phyloP scores from a whole-genome alignment of 2,113 vertebrate genomes.

The Triplophysa tibetana region DNA sequence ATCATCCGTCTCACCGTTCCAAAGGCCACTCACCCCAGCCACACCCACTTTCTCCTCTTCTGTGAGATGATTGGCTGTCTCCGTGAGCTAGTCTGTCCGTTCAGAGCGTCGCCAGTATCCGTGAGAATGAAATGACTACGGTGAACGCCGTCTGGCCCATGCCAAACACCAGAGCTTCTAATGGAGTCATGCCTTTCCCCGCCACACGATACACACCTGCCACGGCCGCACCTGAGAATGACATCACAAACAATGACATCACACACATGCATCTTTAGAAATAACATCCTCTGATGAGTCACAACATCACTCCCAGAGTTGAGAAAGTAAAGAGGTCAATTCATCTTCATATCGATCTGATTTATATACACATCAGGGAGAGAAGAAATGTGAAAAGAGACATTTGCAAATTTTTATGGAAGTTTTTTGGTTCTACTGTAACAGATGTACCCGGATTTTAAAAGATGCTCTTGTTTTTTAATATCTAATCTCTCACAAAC shows the following conservation, averaged over 20 bases:
- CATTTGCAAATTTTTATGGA: no score
- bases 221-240: conserved; percentile 85
- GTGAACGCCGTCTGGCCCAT: conserved; percentile 92
- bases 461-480: no score
- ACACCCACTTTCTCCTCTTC: background rate
- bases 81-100: background rate
- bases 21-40: background rate
- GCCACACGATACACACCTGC: conserved; percentile 95
- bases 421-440: no score
- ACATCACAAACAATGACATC: conserved; percentile 3
- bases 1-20: conserved; percentile 23
- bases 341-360: no score
- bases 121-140: conserved; percentile 91
- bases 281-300: no score
- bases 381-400: no score
- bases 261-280: background rate
- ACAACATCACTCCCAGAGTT: no score
- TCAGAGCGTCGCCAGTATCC: conserved; percentile 94
- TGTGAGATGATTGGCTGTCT: conserved; percentile 28
- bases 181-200: conserved; percentile 94
- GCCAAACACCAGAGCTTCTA: conserved; percentile 94
- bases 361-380: no score
- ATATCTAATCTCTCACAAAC: no score
- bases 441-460: no score
- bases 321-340: no score